Percentiles rank a stretch among this genome's conserved stretches.
phyloP scores from a whole-genome alignment of 2,797 vertebrate species.

The Rachycentron canadum region DNA sequence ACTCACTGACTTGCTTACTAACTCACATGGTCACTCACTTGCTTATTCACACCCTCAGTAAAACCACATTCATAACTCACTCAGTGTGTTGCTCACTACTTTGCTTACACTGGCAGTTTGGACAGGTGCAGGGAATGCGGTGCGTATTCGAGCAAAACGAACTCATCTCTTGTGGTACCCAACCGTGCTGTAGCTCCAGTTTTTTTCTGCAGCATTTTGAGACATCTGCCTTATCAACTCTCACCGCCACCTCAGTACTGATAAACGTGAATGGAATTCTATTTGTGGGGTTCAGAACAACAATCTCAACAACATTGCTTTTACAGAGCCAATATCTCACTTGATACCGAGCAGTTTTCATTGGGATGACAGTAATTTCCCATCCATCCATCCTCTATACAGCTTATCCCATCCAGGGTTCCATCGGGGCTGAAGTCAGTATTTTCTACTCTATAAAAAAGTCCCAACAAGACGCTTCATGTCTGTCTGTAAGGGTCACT shows the following conservation, averaged over 20 bases:
- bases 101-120: not conserved
- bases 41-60: not conserved
- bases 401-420: too few species aligned
- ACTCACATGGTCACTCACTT: not conserved
- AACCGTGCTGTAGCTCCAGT: not conserved
- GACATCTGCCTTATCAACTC: not conserved
- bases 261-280: not conserved
- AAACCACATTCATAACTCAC: not conserved
- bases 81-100: not conserved
- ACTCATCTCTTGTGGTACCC: not conserved
- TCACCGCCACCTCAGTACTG: not conserved
- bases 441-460: not conserved
- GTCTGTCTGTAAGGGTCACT: not conserved
- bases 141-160: not conserved
- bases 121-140: not conserved
- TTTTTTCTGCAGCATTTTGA: not conserved
- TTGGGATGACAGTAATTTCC: not conserved
- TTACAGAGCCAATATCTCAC: not conserved
- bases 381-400: too few species aligned
- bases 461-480: not conserved
- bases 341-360: not conserved
- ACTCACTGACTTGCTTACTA: not conserved
- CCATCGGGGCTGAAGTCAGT: too few species aligned
- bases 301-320: not conserved
- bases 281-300: not conserved